A percentile compares a stretch with the other conserved stretches of the same genome.
These are phyloP conservation scores for Pipistrellus nathusii DNA, from an alignment of 2,797 vertebrate species.

Conservation along the genomic window DNA sequence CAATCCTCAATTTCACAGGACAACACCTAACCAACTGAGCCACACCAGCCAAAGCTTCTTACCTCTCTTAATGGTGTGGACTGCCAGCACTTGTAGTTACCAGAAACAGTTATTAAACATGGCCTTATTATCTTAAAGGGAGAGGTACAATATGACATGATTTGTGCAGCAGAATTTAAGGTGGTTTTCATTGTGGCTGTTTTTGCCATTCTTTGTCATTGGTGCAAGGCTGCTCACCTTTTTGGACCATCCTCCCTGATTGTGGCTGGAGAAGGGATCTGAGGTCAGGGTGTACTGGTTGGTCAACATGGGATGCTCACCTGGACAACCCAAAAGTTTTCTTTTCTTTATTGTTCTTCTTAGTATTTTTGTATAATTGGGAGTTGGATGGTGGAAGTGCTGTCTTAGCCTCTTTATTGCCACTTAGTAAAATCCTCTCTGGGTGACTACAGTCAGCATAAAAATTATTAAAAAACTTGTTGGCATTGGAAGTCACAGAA, in stretches of 20 bases:
- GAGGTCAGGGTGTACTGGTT: neutral
- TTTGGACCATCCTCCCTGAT: neutral
- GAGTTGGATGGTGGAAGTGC: neutral
- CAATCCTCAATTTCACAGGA: no score
- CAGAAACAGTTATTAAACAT: neutral
- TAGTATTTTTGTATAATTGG: neutral
- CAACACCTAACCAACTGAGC: no score
- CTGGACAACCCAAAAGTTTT: neutral
- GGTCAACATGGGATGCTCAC: neutral
- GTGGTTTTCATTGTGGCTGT: neutral
- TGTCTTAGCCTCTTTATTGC: neutral
- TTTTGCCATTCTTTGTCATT: neutral
- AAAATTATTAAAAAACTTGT: neutral
- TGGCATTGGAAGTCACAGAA: neutral
- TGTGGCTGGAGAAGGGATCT: neutral
- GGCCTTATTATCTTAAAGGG: neutral
- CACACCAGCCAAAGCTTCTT: neutral
- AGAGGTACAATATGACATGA: neutral
- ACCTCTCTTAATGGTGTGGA: neutral
- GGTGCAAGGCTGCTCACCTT: neutral
- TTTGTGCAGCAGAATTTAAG: neutral
- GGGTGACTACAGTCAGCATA: neutral
- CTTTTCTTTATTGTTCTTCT: neutral
- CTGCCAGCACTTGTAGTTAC: neutral
- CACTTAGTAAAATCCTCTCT: neutral